phyloP scores from a whole-genome alignment of 2,113 vertebrate species.

The Melanostigma gelatinosum region DNA sequence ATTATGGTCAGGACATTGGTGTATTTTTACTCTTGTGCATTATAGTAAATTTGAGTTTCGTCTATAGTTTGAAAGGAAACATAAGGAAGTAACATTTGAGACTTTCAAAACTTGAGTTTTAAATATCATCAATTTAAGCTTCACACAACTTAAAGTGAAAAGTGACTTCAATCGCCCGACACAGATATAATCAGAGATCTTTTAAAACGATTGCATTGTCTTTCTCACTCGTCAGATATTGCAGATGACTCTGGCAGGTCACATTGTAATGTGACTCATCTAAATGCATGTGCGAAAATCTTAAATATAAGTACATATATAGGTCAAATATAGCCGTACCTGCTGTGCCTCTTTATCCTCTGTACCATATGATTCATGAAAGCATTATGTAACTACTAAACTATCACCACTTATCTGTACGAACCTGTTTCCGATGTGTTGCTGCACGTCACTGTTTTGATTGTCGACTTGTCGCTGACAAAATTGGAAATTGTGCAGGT shows the following conservation, averaged over 20 bases:
- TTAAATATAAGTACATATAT: not conserved
- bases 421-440: fast-evolving
- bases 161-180: not conserved
- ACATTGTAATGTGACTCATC: not conserved
- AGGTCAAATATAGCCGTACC: not conserved
- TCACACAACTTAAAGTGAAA: not conserved
- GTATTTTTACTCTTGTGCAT: too few relatives aligned
- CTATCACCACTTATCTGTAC: not conserved
- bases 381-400: not conserved
- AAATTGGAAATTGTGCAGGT: constrained; percentile 43
- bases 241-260: not conserved
- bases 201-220: not conserved
- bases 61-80: not conserved
- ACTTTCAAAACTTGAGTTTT: not conserved
- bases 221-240: not conserved
- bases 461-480: not conserved
- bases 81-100: not conserved
- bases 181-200: not conserved
- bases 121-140: too few relatives aligned
- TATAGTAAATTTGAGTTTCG: not conserved
- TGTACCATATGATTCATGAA: not conserved
- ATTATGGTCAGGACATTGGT: not conserved
- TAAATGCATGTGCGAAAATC: not conserved
- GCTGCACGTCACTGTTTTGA: not conserved
- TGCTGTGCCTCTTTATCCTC: not conserved